These are phyloP conservation scores for Heliconius aoede DNA, from an alignment of 2,888 invertebrate species.

Conservation along the genomic window DNA sequence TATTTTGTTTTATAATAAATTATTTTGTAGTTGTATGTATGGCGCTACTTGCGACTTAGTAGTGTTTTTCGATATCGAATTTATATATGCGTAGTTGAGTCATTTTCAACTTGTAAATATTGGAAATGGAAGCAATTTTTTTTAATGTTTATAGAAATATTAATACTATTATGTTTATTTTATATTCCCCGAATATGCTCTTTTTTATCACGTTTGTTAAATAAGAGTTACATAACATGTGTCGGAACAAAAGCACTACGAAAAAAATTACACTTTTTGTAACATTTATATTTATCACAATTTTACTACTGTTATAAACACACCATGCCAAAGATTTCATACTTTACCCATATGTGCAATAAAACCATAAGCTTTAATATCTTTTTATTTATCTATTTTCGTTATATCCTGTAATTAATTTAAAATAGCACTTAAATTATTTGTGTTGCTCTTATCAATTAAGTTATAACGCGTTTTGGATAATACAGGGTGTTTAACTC, in stretches of 20 bases:
- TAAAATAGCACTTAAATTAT: not conserved
- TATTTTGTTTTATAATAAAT: slow-evolving; percentile 21
- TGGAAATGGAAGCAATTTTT: not conserved
- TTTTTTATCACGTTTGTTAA: not conserved
- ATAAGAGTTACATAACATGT: not conserved
- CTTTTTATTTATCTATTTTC: not conserved
- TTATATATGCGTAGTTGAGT: slow-evolving; percentile 40
- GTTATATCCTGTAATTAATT: not conserved
- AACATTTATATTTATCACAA: too few species aligned
- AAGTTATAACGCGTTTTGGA: slow-evolving; percentile 71
- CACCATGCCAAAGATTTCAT: not conserved
- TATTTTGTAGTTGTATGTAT: slow-evolving; percentile 19
- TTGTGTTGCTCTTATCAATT: slow-evolving; percentile 51
- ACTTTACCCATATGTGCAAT: slow-evolving; percentile 19
- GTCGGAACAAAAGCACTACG: not conserved
- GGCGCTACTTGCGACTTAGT: slow-evolving; percentile 28
- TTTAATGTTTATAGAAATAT: slow-evolving; percentile 8
- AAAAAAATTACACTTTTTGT: not conserved
- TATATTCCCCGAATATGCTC: not conserved
- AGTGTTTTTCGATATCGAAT: slow-evolving; percentile 44
- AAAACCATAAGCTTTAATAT: not conserved
- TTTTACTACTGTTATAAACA: not conserved
- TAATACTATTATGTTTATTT: not conserved
- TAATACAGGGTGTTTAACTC: slow-evolving; percentile 78
- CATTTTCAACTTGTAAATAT: slow-evolving; percentile 32